These are phyloP conservation scores for Phymastichus coffea DNA, from an alignment of 1,140 invertebrate genomes.

Conservation along the genomic window DNA sequence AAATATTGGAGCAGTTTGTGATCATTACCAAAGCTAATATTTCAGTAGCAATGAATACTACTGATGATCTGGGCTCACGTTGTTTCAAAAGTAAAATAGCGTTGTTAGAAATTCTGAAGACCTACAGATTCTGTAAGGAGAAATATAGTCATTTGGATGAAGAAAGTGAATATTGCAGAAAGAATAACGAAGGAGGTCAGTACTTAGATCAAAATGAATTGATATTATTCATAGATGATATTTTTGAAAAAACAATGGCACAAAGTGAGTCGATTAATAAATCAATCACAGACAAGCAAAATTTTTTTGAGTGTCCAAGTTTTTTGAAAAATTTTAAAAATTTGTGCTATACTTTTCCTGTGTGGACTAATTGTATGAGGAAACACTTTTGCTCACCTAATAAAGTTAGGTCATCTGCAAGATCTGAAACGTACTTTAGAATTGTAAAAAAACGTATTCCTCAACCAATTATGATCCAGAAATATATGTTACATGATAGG, in stretches of 20 bases:
- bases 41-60: not conserved
- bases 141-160: not conserved
- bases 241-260: not conserved
- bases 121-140: not conserved
- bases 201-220: not conserved
- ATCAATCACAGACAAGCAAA: not conserved
- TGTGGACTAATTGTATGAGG: not conserved
- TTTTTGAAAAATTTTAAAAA: not conserved
- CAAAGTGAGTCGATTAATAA: not conserved
- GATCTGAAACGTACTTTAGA: not conserved
- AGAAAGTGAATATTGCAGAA: not conserved
- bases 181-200: not conserved
- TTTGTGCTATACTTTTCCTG: not conserved
- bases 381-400: not conserved
- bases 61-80: not conserved
- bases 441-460: not conserved
- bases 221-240: not conserved
- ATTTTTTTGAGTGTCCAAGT: not conserved
- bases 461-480: not conserved
- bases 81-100: not conserved
- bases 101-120: not conserved
- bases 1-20: not conserved
- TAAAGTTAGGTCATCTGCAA: not conserved
- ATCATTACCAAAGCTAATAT: not conserved
- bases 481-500: not conserved